These are phyloP conservation scores for Arenaria interpres DNA, from an alignment of 2,113 vertebrate genomes.

Conservation along the genomic window DNA sequence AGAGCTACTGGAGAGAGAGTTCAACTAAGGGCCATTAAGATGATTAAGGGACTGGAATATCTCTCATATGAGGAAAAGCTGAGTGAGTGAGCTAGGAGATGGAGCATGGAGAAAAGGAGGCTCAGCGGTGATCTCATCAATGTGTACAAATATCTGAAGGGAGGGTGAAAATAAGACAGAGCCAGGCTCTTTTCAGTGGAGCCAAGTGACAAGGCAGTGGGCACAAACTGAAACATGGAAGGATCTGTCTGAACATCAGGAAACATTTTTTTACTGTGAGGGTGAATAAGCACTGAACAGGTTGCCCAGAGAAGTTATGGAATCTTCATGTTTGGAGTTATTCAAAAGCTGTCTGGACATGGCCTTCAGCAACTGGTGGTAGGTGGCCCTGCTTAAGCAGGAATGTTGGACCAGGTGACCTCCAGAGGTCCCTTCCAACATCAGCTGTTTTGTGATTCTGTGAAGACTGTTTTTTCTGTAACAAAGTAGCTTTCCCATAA, in stretches of 20 bases:
- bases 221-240: neutral
- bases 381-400: neutral
- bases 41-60: neutral
- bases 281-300: neutral
- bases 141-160: neutral
- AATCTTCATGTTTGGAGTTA: neutral
- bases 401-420: neutral
- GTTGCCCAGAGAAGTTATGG: neutral
- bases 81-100: neutral
- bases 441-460: neutral
- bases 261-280: neutral
- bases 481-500: neutral
- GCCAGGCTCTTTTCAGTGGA: neutral
- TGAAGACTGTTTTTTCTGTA: neutral
- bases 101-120: neutral
- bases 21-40: neutral
- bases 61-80: neutral
- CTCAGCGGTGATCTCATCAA: neutral
- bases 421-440: neutral
- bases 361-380: neutral
- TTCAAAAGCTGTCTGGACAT: neutral
- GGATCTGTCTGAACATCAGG: neutral
- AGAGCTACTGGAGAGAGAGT: neutral
- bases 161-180: neutral
- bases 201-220: neutral